These are phyloP conservation scores for Flexamia atlantica DNA, from an alignment of 2,888 invertebrate species.

Conservation along the genomic window DNA sequence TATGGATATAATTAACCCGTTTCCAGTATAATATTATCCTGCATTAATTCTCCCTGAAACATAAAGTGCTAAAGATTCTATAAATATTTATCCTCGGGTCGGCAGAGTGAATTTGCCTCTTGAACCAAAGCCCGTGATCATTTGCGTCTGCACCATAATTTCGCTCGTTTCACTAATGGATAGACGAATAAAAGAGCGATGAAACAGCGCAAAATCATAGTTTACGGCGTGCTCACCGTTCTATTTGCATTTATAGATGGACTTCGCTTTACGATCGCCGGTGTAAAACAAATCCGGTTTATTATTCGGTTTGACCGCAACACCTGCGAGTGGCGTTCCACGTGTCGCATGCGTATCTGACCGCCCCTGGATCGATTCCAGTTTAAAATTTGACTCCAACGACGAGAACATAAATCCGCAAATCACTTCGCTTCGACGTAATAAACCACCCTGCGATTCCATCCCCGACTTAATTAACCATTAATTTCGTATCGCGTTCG, in stretches of 20 bases:
- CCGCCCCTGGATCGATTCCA: neutral
- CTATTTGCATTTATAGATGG: conserved; percentile 49
- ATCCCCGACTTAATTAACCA: conserved; percentile 52
- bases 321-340: neutral
- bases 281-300: conserved; percentile 44
- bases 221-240: conserved; percentile 10
- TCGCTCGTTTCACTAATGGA: conserved; percentile 1
- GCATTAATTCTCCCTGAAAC: no score
- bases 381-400: neutral
- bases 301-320: conserved; percentile 6
- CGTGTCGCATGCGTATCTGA: neutral
- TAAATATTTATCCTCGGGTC: no score
- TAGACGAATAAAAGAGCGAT: conserved; percentile 12
- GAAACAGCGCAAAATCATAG: conserved; percentile 13
- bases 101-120: no score
- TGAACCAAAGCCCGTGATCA: no score
- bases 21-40: neutral
- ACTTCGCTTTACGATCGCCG: conserved; percentile 8
- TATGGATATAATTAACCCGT: no score
- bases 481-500: conserved; percentile 25
- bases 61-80: no score
- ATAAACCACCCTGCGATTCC: neutral
- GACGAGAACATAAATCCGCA: conserved; percentile 9
- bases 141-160: conserved; percentile 10
- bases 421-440: conserved; percentile 9